Percentiles rank a stretch among this genome's conserved stretches.
phyloP scores from a whole-genome alignment of 2,113 vertebrate species.

The Boulengeromyrus knoepffleri region DNA sequence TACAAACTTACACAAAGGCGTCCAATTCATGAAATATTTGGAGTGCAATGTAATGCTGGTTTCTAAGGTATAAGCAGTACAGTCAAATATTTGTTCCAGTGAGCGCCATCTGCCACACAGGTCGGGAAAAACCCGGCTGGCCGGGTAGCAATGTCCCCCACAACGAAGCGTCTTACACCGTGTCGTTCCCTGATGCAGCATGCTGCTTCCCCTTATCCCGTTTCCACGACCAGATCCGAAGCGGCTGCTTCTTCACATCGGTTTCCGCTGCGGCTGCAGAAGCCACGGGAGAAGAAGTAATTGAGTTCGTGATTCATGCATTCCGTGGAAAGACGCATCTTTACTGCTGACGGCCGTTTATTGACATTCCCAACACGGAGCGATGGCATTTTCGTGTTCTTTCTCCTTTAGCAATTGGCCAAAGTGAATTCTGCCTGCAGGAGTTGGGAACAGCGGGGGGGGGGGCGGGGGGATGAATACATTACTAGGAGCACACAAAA shows the following conservation, averaged over 20 bases:
- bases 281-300: neutral
- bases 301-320: neutral
- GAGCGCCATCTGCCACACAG: neutral
- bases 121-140: neutral
- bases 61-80: neutral
- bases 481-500: neutral
- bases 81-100: neutral
- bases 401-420: neutral
- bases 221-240: neutral
- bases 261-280: neutral
- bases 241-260: neutral
- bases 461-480: neutral
- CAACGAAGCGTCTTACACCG: neutral
- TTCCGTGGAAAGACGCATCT: neutral
- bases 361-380: conserved; percentile 1
- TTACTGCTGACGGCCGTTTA: conserved; percentile 1
- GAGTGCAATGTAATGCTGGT: neutral
- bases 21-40: neutral
- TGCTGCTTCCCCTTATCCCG: too few species aligned
- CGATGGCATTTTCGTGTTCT: conserved; percentile 16
- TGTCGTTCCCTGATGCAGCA: neutral
- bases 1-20: neutral
- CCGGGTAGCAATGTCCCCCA: neutral
- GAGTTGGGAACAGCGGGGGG: neutral
- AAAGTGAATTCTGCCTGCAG: neutral